Evolutionary conservation across 1,140 invertebrate genomes (phyloP).

Genomic region (Charaxes varanes): DNA sequence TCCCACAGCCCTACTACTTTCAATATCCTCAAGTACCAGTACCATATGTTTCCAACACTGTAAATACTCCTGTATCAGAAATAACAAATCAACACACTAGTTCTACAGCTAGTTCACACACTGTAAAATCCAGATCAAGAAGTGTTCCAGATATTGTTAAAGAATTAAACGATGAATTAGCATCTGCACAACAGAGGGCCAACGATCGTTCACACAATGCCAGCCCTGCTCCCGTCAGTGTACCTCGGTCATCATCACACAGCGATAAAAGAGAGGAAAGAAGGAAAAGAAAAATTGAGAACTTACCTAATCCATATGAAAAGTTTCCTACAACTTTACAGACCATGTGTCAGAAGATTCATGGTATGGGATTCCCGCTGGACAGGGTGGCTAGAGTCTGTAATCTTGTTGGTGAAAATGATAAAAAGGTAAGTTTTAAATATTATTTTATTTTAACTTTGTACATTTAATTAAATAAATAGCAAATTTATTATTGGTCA

Average conservation of each 20-base stretch:
- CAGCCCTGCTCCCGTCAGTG: constrained; percentile 50
- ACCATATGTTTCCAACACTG: constrained; percentile 44
- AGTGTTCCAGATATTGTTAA: constrained; percentile 84
- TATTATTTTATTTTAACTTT: constrained; percentile 25
- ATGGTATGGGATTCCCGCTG: constrained; percentile 89
- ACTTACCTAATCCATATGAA: constrained; percentile 71
- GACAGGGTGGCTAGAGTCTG: constrained; percentile 85
- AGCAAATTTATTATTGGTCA: constrained; percentile 2
- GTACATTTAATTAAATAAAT: neutral
- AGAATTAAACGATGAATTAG: constrained; percentile 81
- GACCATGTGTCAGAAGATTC: constrained; percentile 81
- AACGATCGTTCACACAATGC: constrained; percentile 57
- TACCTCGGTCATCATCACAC: constrained; percentile 30
- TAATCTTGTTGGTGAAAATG: constrained; percentile 83
- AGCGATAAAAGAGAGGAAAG: constrained; percentile 38
- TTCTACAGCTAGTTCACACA: constrained; percentile 35
- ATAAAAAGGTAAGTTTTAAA: constrained; percentile 84
- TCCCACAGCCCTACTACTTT: constrained; percentile 56
- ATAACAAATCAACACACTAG: constrained; percentile 41
- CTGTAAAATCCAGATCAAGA: constrained; percentile 72
- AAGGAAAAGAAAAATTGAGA: constrained; percentile 36
- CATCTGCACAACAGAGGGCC: constrained; percentile 70
- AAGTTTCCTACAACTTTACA: constrained; percentile 77
- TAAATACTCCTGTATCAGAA: constrained; percentile 27
- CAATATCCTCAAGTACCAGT: constrained; percentile 42